Evolutionary conservation across 2,113 vertebrate genomes (phyloP), one percentile per base, ranked within the genome.

Genomic region (Pongo abelii): DNA sequence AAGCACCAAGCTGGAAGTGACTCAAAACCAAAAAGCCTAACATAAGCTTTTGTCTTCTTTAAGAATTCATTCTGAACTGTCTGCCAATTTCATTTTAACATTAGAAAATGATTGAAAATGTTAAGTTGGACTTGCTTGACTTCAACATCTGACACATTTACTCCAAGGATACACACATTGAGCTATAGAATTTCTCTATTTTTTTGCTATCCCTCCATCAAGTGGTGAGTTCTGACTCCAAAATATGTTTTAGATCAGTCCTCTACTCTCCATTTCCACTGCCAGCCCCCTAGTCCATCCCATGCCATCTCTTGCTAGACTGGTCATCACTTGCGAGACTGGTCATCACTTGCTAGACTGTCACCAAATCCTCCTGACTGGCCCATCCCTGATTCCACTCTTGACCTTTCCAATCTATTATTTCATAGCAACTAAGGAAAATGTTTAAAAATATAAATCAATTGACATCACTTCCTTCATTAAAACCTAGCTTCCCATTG

Each of bases 291-390:
- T 10, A 18, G 20, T 18, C 27, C 35, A 6, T 32, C 18, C 55
- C 75, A 6, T 5, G 0, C 38, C 32, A 1, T 50, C 48, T 43
- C 52, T 35, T 30, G 23, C 18, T 4, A 50, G 7, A 40, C 10
- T 1, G 57, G 18, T 38, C 61, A 18, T 67, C 59, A 3, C 30
- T 16, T 38, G 10, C 81, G 5, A 27, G 6, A 38, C 10, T 1
- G 57, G 18, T 38, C 61, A 18, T 67, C 59, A 3, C 30, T 16
- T 40, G 10, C 83, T 8, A 27, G 27, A 6, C 18, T 27, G 9
- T 75, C 43, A 35, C 3, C 5, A 25, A 23, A 14, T 38, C 32
- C 25, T 48, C 57, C 27, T 2, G 7, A 40, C 5, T 13, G 35
- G 55, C 27, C 57, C 43, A 3, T 38, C 11, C 32, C 25, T 30